A percentile compares a stretch with the other conserved stretches of the same genome.
phyloP scores from a whole-genome alignment of 1,140 invertebrate genomes.

The Heliothis subflexa region DNA sequence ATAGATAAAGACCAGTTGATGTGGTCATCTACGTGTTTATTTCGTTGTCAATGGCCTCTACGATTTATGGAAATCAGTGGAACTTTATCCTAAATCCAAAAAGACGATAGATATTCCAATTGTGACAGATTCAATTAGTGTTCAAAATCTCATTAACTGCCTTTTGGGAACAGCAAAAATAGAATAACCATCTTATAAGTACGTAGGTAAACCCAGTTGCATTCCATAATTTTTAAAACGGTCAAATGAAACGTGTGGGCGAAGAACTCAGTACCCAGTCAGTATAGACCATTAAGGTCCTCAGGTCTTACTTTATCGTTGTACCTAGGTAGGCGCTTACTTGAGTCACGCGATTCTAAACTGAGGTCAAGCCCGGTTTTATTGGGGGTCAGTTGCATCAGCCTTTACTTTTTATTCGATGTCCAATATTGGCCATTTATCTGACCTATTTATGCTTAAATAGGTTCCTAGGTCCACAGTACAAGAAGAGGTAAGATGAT shows the following conservation, averaged over 20 bases:
- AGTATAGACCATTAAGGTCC: constrained; percentile 12
- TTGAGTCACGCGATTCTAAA: constrained; percentile 10
- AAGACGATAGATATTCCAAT: too few relatives aligned
- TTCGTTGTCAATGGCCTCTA: not conserved
- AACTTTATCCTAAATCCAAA: too few relatives aligned
- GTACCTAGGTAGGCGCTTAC: not conserved
- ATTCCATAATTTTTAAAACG: not conserved
- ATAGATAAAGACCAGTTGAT: not conserved
- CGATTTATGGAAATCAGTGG: not conserved
- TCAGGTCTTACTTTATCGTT: constrained; percentile 7
- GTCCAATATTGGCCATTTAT: too few relatives aligned
- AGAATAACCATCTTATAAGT: too few relatives aligned
- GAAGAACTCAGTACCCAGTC: constrained; percentile 27
- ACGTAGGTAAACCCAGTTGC: too few relatives aligned
- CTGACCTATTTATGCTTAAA: too few relatives aligned
- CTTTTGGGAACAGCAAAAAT: too few relatives aligned
- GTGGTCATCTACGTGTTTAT: not conserved
- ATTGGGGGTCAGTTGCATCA: too few relatives aligned
- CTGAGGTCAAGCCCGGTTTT: not conserved
- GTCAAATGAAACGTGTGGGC: constrained; percentile 18
- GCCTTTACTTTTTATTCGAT: too few relatives aligned
- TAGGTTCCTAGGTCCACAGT: too few relatives aligned
- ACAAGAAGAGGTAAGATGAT: not conserved
- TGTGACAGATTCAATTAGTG: too few relatives aligned
- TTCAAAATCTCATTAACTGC: too few relatives aligned